Evolutionary conservation across 2,113 vertebrate species (phyloP).

Genomic region (Halichoerus grypus): DNA sequence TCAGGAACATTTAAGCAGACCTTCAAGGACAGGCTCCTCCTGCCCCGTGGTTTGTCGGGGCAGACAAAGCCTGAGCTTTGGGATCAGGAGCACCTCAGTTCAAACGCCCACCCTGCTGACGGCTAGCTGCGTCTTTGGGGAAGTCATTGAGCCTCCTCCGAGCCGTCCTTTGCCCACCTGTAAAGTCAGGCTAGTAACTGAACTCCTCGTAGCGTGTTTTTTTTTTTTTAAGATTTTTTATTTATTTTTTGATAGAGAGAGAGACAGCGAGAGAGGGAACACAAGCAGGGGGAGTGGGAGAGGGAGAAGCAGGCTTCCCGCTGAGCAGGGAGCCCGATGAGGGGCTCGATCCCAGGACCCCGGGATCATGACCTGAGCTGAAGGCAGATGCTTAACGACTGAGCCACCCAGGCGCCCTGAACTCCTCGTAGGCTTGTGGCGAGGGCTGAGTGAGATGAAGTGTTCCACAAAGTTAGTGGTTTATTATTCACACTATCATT

Average conservation of each 20-base stretch:
- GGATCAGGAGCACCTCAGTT: not conserved
- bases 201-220: not conserved
- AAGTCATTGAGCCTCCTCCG: not conserved
- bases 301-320: too few relatives aligned
- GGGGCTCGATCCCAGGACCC: too few relatives aligned
- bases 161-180: not conserved
- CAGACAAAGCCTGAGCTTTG: not conserved
- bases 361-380: too few relatives aligned
- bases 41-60: accelerated
- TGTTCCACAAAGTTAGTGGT: not conserved
- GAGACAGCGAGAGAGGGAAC: too few relatives aligned
- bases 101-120: not conserved
- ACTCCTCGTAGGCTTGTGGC: accelerated
- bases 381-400: too few relatives aligned
- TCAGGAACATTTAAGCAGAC: not conserved
- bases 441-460: not conserved
- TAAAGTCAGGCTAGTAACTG: not conserved
- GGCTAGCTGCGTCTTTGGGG: not conserved
- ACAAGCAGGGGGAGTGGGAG: too few relatives aligned
- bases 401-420: too few relatives aligned
- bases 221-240: too few relatives aligned
- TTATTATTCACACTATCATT: not conserved
- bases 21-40: not conserved
- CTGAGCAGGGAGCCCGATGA: too few relatives aligned
- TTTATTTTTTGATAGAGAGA: too few relatives aligned